Evolutionary conservation across 2,113 vertebrate genomes (phyloP).

Genomic region (Nothocercus julius): DNA sequence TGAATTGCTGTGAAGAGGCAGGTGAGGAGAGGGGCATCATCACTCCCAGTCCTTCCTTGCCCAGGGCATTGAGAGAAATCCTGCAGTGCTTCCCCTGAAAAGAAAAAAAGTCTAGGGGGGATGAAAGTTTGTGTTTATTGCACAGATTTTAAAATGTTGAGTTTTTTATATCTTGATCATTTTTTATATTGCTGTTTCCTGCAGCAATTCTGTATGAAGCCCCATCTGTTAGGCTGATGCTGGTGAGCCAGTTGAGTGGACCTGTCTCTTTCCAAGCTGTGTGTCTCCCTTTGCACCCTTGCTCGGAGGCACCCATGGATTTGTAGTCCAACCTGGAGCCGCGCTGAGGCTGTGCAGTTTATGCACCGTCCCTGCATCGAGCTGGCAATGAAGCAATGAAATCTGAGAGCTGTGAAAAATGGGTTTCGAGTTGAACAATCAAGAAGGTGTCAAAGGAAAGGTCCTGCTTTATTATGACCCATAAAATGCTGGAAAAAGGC

Average conservation of each 20-base stretch:
- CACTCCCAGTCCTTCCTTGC: rapidly evolving
- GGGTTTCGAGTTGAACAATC: constrained; percentile 21
- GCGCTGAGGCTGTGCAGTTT: neutral
- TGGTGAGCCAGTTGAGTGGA: neutral
- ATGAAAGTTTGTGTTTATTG: neutral
- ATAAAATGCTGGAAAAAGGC: constrained; percentile 23
- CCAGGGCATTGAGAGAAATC: rapidly evolving
- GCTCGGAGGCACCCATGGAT: neutral
- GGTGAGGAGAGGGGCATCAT: neutral
- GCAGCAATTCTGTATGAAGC: neutral
- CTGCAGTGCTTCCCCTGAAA: neutral
- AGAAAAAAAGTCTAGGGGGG: neutral
- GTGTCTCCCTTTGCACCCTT: neutral
- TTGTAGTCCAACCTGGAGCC: neutral
- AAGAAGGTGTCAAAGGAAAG: constrained; percentile 15
- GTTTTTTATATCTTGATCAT: neutral
- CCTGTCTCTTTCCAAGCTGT: neutral
- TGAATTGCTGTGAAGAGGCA: rapidly evolving
- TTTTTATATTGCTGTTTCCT: neutral
- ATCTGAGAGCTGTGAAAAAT: constrained; percentile 19
- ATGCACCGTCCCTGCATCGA: neutral
- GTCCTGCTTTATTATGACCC: constrained; percentile 21
- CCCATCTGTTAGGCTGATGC: neutral
- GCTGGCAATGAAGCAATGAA: constrained; percentile 3
- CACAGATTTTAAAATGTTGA: neutral